phyloP scores from a whole-genome alignment of 2,888 invertebrate species.

The Zelleria hepariella region DNA sequence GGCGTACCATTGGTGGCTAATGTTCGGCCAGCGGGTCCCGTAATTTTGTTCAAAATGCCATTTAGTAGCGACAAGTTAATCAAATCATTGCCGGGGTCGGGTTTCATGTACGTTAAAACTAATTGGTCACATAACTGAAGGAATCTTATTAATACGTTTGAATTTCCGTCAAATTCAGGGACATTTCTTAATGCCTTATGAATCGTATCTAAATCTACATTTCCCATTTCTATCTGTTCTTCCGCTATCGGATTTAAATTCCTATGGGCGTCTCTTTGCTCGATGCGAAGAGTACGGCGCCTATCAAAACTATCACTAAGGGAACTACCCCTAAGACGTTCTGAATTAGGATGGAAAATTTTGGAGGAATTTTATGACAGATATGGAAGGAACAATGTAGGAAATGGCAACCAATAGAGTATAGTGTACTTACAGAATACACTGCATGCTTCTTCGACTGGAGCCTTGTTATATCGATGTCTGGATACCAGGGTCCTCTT shows the following conservation, averaged over 20 bases:
- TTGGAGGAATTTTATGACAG: not conserved
- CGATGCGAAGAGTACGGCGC: too few species aligned
- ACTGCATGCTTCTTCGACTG: too few species aligned
- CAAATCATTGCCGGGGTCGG: not conserved
- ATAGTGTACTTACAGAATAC: too few species aligned
- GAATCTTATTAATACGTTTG: not conserved
- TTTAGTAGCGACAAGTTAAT: not conserved
- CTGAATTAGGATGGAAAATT: too few species aligned
- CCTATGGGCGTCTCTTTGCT: conserved; percentile 2
- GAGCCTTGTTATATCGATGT: too few species aligned
- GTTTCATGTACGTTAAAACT: not conserved
- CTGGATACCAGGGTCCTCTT: too few species aligned
- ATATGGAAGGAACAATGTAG: too few species aligned
- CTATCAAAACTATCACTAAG: too few species aligned
- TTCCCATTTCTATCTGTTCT: not conserved
- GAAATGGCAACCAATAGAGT: too few species aligned
- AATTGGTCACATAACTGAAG: not conserved
- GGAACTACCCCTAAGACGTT: too few species aligned
- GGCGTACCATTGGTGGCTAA: not conserved
- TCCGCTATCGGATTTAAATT: too few species aligned
- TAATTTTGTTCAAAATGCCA: not conserved
- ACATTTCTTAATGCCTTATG: not conserved
- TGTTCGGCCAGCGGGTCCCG: not conserved
- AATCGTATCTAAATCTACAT: not conserved
- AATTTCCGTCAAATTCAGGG: conserved; percentile 2